Evolutionary conservation across 1,140 invertebrate genomes (phyloP).

Genomic region (Polypedilum vanderplanki): DNA sequence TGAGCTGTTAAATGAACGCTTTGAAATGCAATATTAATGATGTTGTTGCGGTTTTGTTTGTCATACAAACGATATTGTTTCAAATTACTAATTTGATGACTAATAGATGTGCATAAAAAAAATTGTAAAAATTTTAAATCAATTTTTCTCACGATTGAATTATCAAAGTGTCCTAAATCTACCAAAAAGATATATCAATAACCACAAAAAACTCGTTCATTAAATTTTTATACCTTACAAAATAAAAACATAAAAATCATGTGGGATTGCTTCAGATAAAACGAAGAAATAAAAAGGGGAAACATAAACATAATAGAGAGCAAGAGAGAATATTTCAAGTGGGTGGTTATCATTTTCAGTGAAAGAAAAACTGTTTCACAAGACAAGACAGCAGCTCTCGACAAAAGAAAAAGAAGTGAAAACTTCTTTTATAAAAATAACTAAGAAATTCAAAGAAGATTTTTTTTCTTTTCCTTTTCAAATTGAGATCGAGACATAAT

Average conservation of each 20-base stretch:
- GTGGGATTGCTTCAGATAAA: background rate
- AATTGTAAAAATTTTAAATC: too few relatives aligned
- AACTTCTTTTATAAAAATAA: too few relatives aligned
- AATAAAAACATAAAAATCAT: background rate
- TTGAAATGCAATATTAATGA: too few relatives aligned
- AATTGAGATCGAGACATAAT: background rate
- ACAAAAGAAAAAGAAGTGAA: background rate
- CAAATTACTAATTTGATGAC: too few relatives aligned
- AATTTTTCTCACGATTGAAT: too few relatives aligned
- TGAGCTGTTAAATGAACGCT: too few relatives aligned
- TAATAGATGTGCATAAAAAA: too few relatives aligned
- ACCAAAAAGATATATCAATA: too few relatives aligned
- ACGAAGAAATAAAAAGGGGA: background rate
- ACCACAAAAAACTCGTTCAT: background rate
- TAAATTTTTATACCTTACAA: too few relatives aligned
- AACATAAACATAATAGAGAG: background rate
- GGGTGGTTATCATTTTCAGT: constrained; percentile 1
- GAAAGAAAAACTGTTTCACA: constrained; percentile 15
- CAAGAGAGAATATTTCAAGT: background rate
- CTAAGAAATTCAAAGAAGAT: constrained; percentile 1
- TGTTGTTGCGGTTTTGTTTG: too few relatives aligned
- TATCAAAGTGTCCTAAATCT: too few relatives aligned
- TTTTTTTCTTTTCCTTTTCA: background rate
- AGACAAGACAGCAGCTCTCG: background rate
- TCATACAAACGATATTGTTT: too few relatives aligned